phyloP scores from a whole-genome alignment of 2,113 vertebrate species.

The Anolis carolinensis region DNA sequence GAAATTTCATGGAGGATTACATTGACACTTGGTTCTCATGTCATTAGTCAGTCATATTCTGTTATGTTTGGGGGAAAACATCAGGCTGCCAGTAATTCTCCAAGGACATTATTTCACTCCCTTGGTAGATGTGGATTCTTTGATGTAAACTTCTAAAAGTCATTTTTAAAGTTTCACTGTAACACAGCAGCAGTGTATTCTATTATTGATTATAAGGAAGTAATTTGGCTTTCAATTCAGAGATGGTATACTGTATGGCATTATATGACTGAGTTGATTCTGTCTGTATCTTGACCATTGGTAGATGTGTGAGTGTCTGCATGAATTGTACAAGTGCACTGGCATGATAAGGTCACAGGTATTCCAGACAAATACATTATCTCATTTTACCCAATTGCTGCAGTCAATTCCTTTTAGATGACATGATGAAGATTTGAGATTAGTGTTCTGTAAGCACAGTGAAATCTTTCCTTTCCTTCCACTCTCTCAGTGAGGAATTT shows the following conservation, averaged over 20 bases:
- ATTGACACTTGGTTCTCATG: not conserved
- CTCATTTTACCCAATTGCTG: not conserved
- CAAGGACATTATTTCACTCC: not conserved
- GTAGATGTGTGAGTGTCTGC: not conserved
- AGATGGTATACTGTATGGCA: not conserved
- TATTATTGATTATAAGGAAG: constrained; percentile 20
- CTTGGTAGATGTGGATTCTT: not conserved
- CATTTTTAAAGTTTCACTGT: constrained; percentile 4
- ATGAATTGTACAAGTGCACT: not conserved
- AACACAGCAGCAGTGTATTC: constrained; percentile 1
- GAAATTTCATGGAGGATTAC: too few species aligned
- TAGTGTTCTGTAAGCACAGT: not conserved
- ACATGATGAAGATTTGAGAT: not conserved
- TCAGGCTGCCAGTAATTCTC: not conserved
- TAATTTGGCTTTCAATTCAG: constrained; percentile 12
- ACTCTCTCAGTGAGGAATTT: not conserved
- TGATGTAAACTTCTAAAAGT: constrained; percentile 5
- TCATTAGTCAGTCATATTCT: constrained; percentile 3
- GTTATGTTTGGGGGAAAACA: not conserved
- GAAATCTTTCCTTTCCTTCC: not conserved
- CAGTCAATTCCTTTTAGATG: not conserved
- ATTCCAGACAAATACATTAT: not conserved
- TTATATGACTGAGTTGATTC: not conserved
- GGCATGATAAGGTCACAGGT: not conserved
- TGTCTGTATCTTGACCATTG: not conserved